Evolutionary conservation across 2,113 vertebrate genomes (phyloP).

Genomic region (Indri indri): DNA sequence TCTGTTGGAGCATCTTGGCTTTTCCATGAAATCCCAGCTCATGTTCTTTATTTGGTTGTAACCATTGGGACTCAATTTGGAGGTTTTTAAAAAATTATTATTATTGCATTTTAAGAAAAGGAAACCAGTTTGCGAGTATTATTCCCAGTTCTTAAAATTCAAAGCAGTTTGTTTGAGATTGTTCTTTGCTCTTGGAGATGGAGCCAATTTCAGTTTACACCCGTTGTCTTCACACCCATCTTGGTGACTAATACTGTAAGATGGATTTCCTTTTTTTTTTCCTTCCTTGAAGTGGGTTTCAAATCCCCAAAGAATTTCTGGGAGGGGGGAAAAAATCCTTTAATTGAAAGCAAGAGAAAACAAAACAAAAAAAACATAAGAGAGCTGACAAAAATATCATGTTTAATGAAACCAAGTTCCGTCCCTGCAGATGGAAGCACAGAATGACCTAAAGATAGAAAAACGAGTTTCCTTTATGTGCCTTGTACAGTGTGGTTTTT

Average conservation of each 20-base stretch:
- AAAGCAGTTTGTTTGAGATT: conserved; percentile 40
- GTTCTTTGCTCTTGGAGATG: conserved; percentile 37
- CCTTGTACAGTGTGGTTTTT: not conserved
- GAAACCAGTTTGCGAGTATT: conserved; percentile 46
- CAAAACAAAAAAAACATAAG: conserved; percentile 71
- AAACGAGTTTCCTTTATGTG: not conserved
- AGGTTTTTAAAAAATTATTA: not conserved
- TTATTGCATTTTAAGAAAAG: conserved; percentile 59
- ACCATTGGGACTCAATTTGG: conserved; percentile 22
- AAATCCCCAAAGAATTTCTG: conserved; percentile 78
- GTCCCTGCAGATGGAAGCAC: conserved; percentile 62
- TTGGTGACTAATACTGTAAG: conserved; percentile 69
- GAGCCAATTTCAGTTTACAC: conserved; percentile 38
- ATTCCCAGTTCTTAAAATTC: conserved; percentile 59
- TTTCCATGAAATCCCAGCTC: not conserved
- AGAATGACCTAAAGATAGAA: conserved; percentile 63
- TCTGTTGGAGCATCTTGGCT: not conserved
- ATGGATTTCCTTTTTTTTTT: conserved; percentile 66
- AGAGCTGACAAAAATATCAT: conserved; percentile 76
- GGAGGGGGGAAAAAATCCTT: conserved; percentile 64
- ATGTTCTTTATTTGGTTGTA: conserved; percentile 60
- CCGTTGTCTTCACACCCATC: conserved; percentile 65
- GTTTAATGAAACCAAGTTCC: conserved; percentile 70
- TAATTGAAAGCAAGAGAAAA: conserved; percentile 79
- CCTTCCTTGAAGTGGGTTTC: conserved; percentile 79